These are phyloP conservation scores for Nothobranchius kuhntae DNA, from an alignment of 2,113 vertebrate genomes.

Conservation along the genomic window DNA sequence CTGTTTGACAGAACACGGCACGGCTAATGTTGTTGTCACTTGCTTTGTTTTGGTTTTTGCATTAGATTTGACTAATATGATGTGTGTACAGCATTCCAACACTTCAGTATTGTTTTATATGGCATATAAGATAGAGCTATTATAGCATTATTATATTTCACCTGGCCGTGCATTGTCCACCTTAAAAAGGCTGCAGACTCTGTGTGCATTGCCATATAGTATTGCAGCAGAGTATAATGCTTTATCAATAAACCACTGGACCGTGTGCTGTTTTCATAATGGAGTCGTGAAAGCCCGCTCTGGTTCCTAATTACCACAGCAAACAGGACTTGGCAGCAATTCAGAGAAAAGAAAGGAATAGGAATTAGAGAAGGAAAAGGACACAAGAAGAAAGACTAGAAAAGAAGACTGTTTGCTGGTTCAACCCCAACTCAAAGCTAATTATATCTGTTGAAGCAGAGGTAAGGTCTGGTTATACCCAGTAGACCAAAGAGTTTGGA, in stretches of 20 bases:
- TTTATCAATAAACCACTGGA: constrained; percentile 83
- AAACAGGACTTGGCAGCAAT: constrained; percentile 77
- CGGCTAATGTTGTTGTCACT: constrained; percentile 50
- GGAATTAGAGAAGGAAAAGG: constrained; percentile 38
- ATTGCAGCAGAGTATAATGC: constrained; percentile 74
- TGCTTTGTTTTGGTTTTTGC: constrained; percentile 32
- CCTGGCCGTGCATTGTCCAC: constrained; percentile 60
- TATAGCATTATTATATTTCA: constrained; percentile 74
- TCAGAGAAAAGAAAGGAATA: constrained; percentile 58
- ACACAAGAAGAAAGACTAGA: constrained; percentile 42
- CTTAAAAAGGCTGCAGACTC: constrained; percentile 67
- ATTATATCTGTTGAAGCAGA: constrained; percentile 61
- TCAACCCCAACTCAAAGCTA: constrained; percentile 60
- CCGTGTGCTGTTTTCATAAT: constrained; percentile 83
- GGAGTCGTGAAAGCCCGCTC: constrained; percentile 77
- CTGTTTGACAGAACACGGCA: constrained; percentile 56
- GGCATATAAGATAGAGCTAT: constrained; percentile 62
- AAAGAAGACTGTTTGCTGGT: constrained; percentile 50
- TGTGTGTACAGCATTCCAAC: constrained; percentile 29
- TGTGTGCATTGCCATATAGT: constrained; percentile 75
- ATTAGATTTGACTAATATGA: constrained; percentile 58
- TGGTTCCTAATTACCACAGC: constrained; percentile 79
- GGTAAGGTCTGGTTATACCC: constrained; percentile 56
- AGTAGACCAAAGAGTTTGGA: constrained; percentile 54
- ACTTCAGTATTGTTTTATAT: constrained; percentile 54